Evolutionary conservation across 2,888 invertebrate species (phyloP), one percentile per base, ranked within the genome.

Genomic region (Lasius platythorax): DNA sequence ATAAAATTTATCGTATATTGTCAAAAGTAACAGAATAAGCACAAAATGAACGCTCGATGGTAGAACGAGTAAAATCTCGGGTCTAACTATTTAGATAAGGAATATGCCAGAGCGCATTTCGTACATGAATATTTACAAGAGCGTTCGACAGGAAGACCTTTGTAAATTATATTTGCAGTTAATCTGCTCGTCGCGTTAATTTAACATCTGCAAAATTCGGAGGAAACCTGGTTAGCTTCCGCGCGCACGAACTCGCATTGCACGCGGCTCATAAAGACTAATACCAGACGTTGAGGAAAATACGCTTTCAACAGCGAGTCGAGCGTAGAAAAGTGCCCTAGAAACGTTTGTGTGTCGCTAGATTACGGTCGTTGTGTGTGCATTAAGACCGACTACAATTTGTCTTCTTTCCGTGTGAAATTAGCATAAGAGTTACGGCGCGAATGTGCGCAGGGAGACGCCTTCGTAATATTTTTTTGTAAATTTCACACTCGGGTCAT

Each of bases 131-230:
- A 81, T 81, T 81, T 81, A 72, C 79, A 81, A 37, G 79, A 73
- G 72, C 79, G 33, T 81, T 81, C 79, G 73, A 81, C 61, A 46
- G 72, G n/a, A 81, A 61, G 73, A 81, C 58, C 75, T 68, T 63
- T 63, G 75, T 81, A 88, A 89, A 89, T 89, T 87, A 85, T 89
- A 89, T 89, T 89, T 89, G 88, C 87, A 89, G 90, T 89, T 90
- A 88, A 89, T 89, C 88, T 88, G 82, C 85, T 76, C 76, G 66
- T 83, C 70, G 73, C 87, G 87, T 85, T 90, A 89, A 90, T 87
- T 85, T 90, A 72, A 85, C 88, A 83, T 82, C 85, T 82, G 83
- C 70, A 76, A 86, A 90, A 88, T 87, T 86, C 72, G 75, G 79
- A 82, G 85, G 85, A 85, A 90, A 89, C 83, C 87, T 82, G 79